phyloP scores from a whole-genome alignment of 2,888 invertebrate genomes.

The Nephrotoma flavescens region DNA sequence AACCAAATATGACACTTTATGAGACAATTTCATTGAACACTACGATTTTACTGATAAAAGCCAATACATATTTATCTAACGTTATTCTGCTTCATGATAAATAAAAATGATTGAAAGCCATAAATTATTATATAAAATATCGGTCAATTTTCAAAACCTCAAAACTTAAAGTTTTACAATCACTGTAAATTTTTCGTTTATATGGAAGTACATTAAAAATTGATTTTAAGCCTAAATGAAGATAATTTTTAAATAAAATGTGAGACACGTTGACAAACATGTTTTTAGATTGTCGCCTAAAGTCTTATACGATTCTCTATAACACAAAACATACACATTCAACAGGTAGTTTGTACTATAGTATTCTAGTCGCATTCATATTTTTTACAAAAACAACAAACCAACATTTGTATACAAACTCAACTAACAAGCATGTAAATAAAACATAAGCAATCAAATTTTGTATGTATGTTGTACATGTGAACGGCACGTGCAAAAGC shows the following conservation, averaged over 20 bases:
- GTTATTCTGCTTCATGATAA: no score
- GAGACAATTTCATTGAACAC: no score
- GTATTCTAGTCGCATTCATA: no score
- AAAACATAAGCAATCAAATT: background rate
- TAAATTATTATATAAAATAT: no score
- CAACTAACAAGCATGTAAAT: background rate
- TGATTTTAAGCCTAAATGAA: background rate
- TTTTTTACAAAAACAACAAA: no score
- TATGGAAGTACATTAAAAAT: background rate
- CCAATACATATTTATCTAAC: no score
- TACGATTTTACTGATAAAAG: no score
- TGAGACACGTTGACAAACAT: background rate
- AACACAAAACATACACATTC: background rate
- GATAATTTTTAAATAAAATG: background rate
- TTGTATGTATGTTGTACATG: background rate
- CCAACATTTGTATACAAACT: background rate
- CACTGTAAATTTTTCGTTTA: background rate
- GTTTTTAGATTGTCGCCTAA: background rate
- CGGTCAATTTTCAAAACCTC: no score
- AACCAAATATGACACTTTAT: no score
- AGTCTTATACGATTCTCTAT: background rate
- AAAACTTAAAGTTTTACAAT: background rate
- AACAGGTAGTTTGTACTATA: background rate
- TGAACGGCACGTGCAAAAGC: background rate
- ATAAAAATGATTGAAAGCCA: no score